These are phyloP conservation scores for Heteromyza rotundicornis DNA, from an alignment of 2,888 invertebrate species.

Conservation along the genomic window DNA sequence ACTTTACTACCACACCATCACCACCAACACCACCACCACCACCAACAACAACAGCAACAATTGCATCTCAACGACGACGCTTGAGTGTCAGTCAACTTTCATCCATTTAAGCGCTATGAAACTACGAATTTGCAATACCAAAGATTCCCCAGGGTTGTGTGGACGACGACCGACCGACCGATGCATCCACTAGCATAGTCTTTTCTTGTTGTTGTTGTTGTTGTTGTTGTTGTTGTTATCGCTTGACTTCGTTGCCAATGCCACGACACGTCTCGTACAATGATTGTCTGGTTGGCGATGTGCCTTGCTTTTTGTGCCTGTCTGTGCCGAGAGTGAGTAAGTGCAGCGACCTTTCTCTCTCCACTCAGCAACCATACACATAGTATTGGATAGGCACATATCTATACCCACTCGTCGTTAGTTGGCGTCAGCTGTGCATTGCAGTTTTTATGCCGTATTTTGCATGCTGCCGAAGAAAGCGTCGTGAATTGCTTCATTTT, in stretches of 20 bases:
- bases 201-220: background rate
- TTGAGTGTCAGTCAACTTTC: conserved; percentile 4
- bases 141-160: background rate
- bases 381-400: background rate
- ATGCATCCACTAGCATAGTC: background rate
- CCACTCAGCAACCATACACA: background rate
- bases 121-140: background rate
- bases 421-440: conserved; percentile 1
- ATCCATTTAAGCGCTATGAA: background rate
- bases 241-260: background rate
- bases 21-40: background rate
- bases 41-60: background rate
- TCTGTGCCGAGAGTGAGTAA: background rate
- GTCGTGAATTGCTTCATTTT: background rate
- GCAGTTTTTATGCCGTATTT: background rate
- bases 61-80: background rate
- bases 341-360: background rate
- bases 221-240: background rate
- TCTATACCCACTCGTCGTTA: background rate
- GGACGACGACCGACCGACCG: background rate
- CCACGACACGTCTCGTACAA: background rate
- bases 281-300: background rate
- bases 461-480: background rate
- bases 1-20: background rate
- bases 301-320: background rate